Evolutionary conservation across 2,113 vertebrate genomes (phyloP).

Genomic region (Suricata suricatta): DNA sequence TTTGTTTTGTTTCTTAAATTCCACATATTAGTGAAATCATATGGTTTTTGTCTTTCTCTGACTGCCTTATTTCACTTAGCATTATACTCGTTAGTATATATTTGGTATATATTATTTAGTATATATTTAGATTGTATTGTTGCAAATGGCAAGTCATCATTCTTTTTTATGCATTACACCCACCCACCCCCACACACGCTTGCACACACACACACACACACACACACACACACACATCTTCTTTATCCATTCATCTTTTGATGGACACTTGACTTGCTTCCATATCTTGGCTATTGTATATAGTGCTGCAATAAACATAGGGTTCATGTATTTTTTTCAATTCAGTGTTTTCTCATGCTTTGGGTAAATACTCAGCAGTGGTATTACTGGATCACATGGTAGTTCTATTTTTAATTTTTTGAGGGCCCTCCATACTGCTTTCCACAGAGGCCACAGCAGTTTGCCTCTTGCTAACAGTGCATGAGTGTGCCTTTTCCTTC

Average conservation of each 20-base stretch:
- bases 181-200: no score
- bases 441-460: not conserved
- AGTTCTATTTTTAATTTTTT: not conserved
- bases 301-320: not conserved
- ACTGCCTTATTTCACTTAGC: not conserved
- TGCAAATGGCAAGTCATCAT: not conserved
- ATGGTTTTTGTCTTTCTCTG: not conserved
- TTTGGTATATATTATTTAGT: no score
- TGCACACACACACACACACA: no score
- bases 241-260: not conserved
- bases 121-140: not conserved
- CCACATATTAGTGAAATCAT: not conserved
- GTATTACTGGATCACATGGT: not conserved
- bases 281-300: not conserved
- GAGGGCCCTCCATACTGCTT: not conserved
- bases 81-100: not conserved
- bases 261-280: not conserved
- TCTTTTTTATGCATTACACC: not conserved
- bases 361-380: not conserved
- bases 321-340: not conserved
- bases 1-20: not conserved
- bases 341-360: not conserved
- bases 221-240: not conserved
- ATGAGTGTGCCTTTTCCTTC: not conserved
- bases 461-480: not conserved